Evolutionary conservation across 2,797 vertebrate genomes (phyloP).

Genomic region (Myotis pilosus): DNA sequence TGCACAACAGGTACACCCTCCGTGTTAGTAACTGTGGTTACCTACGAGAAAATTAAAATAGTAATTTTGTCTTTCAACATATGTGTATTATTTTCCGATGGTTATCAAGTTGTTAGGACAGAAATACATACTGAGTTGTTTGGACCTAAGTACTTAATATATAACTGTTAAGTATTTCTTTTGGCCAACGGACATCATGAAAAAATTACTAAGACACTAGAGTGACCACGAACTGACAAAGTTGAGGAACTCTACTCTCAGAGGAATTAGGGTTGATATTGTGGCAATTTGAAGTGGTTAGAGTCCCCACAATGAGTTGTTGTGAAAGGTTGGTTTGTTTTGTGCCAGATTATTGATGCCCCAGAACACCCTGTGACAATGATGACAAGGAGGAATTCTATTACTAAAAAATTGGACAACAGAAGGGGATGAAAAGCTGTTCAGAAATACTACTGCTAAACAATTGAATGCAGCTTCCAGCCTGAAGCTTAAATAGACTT

Average conservation of each 20-base stretch:
- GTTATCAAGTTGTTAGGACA: background rate
- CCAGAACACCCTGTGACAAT: background rate
- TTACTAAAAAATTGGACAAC: conserved; percentile 17
- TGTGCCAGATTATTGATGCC: conserved; percentile 16
- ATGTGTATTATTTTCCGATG: background rate
- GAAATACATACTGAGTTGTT: background rate
- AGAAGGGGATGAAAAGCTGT: conserved; percentile 26
- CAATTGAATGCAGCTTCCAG: background rate
- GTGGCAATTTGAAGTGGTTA: background rate
- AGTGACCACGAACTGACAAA: background rate
- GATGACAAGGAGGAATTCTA: conserved; percentile 13
- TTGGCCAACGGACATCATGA: background rate
- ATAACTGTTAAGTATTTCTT: background rate
- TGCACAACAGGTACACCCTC: background rate
- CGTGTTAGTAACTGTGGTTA: background rate
- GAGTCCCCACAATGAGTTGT: background rate
- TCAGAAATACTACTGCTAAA: conserved; percentile 32
- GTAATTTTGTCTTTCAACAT: background rate
- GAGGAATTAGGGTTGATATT: background rate
- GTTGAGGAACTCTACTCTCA: background rate
- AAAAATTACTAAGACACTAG: background rate
- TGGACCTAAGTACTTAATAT: background rate
- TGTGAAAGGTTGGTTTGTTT: conserved; percentile 20
- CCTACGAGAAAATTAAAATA: conserved; percentile 16
- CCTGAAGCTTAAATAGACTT: conserved; percentile 16